Base-by-base conservation (phyloP, 2,797 vertebrate genomes). In the Oryzias dopingdopingensis region DNA sequence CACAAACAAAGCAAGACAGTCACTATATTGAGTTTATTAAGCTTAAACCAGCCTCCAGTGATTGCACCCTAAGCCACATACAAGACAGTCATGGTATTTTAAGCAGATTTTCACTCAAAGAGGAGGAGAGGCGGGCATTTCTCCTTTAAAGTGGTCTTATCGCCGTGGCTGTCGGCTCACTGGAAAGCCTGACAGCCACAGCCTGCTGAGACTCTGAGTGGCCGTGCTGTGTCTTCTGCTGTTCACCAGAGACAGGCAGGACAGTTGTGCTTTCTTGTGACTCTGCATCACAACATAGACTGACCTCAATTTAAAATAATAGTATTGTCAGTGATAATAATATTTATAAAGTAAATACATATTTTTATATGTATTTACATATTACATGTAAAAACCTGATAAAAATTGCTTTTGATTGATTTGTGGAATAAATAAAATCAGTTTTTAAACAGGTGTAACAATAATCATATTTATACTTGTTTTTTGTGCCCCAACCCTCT, bases 41-140 rank as follows among this genome's bases (percentile, higher is more conserved):
- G 78, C 29, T 50, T 65, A 4, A 86, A 84, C 83, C 77, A 73
- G 68, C 62, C 59, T 62, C 77, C 76, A 70, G 62, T 76, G 88
- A 86, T 73, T 67, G 86, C 72, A 83, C 70, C 67, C 57, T 76
- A 77, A 86, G 83, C 86, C 77, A 80, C 70, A 79, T 81, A 81
- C 77, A 84, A 85, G 81, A 77, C 80, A 82, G 51, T 59, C 66
- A 65, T 79, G 79, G 79, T 89, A 83, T 82, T 86, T 86, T 67
- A 40, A 81, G 81, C 74, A 91, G 83, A 88, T 89, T 90, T 79
- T 68, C 80, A 85, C 79, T 77, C 76, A 77, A 86, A 86, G 73
- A 77, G 68, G 72, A 77, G 74, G 72, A 78, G 71, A 75, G 70
- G 67, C 50, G 49, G 75, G 80, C 70, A 73, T 83, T 87, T 88